Base-by-base conservation (phyloP, 1,140 invertebrate genomes). In the Coenobita brevimanus region DNA sequence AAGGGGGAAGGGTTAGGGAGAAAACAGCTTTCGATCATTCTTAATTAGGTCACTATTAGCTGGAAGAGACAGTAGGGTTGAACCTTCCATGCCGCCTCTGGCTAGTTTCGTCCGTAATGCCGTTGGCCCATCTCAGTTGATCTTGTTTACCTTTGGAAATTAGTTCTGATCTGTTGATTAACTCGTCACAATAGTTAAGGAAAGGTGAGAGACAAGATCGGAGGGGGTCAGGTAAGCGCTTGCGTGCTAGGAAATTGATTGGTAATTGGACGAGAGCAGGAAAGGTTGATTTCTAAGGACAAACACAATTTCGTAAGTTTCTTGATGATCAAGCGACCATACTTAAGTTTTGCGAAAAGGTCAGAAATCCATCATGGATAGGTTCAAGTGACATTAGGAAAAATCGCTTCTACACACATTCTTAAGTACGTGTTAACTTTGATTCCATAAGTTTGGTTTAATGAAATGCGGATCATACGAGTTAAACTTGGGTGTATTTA, bases 61-160 rank as follows among this genome's bases (percentile, higher is more conserved):
- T 38, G 73, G 41, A 43, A n/a, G 73, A 46, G 73, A 1, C 38
- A 46, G 73, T 6, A 76, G 38, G 46, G 73, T 24, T 43, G 73
- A 76, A 46, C 33, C 73, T 67, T 24, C 36, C 38, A 41, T 21
- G 73, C 73, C 24, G 36, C 38, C 73, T 8, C 36, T 76, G 46
- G 38, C 73, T 43, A 46, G 13, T 46, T 46, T 76, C 73, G 38
- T 24, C 73, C 33, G 33, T 73, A 73, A 33, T 41, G 69, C 27
- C 69, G 38, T n/a, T 76, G 38, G 33, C 33, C 24, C 36, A 38
- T 38, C 73, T 10, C 73, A 38, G 38, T 46, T 76, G 21, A 76
- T 76, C 73, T 76, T 76, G 41, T 76, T 76, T 38, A 76, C 73
- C 73, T 76, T 76, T 76, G 73, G 24, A 76, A 76, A 76, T 76